Conservation (phyloP, 2,113 vertebrate species). For the Poeciliopsis turrubarensis region DNA sequence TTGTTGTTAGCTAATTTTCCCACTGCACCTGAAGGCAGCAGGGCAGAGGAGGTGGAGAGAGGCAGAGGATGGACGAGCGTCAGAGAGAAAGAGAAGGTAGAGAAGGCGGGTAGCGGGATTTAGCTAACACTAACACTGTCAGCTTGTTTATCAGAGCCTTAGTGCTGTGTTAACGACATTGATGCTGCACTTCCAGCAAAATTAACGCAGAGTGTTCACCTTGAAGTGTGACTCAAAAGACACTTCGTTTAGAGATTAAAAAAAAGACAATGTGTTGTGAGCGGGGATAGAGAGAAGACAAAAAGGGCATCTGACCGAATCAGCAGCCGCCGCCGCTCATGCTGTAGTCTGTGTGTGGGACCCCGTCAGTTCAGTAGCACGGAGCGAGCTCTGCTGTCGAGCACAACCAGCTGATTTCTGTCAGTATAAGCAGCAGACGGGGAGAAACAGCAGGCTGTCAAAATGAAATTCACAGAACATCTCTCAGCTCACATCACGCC, state of each 20-base stretch:
- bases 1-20: constrained; percentile 7
- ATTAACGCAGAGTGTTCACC: neutral
- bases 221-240: constrained; percentile 6
- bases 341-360: constrained; percentile 12
- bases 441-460: neutral
- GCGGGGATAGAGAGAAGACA: constrained; percentile 30
- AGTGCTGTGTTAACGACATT: neutral
- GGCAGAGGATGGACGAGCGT: constrained; percentile 5
- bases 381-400: neutral
- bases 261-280: neutral
- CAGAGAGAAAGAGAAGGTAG: neutral
- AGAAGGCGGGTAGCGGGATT: neutral
- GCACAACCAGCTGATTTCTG: neutral
- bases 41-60: constrained; percentile 31
- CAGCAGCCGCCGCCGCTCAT: neutral
- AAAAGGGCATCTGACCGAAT: constrained; percentile 33
- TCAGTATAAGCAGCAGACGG: too few species aligned
- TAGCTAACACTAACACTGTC: neutral
- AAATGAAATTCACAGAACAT: constrained; percentile 98
- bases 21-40: constrained; percentile 42
- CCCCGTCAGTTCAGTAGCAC: constrained; percentile 5
- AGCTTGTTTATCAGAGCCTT: constrained; percentile 7
- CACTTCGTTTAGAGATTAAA: neutral
- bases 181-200: too few species aligned
- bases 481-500: constrained; percentile 98